Evolutionary conservation across 2,113 vertebrate genomes (phyloP), one percentile per base, ranked within the genome.

Genomic region (Helogale parvula): DNA sequence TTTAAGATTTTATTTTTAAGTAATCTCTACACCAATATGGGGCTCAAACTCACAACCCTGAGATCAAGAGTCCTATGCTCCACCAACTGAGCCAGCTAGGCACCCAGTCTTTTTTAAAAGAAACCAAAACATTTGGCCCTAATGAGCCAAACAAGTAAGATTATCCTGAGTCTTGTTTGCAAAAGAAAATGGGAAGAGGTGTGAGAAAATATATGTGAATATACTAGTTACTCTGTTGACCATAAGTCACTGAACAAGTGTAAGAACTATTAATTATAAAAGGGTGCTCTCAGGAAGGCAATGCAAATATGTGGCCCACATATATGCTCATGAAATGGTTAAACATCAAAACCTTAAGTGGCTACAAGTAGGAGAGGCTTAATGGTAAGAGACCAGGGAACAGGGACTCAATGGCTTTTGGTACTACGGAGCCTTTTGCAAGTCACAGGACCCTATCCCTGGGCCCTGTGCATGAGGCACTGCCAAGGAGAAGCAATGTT

Each of bases 181-280:
- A 90, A 90, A 90, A 83, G 15, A 82, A 82, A 96, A n/a, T 76
- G 79, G 45, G 54, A 83, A n/a, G 60, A 77, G 52, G 45, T 38
- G 71, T 54, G 41, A 92, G 31, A 74, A 68, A 38, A 89, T 33
- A 47, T 17, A 13, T 68, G 8, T 38, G 38, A 94, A 45, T n/a
- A 79, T 60, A 50, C 27, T 94, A 38, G 41, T 29, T 54, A 41
- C 33, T 66, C 63, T 88, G 54, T 33, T 91, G 86, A 52, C 29
- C 45, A 1, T 85, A 92, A 60, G 57, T 92, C 66, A 74, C 10
- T 60, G 33, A 84, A 85, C 47, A 85, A 69, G 85, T 65, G 29
- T 27, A 15, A 94, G 7, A 76, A 68, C 23, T 31, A 65, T 31
- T 71, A 47, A 72, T 47, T 72, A 74, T 69, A 65, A 54, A 71